phyloP scores from a whole-genome alignment of 2,113 vertebrate genomes.

The Phyllostomus hastatus region DNA sequence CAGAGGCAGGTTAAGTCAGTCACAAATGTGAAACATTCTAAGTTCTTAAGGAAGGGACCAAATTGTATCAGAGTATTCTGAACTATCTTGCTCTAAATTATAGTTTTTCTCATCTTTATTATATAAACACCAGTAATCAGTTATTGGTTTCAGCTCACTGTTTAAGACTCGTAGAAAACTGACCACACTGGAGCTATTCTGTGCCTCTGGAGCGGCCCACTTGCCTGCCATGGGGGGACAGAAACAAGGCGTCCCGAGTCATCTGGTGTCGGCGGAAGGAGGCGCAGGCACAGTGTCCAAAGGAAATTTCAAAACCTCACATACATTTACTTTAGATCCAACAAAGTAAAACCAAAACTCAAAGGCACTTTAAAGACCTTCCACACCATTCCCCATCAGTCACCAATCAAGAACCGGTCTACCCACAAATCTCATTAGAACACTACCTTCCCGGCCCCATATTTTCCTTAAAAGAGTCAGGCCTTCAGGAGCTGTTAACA shows the following conservation, averaged over 20 bases:
- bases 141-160: background rate
- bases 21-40: background rate
- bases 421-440: background rate
- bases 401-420: background rate
- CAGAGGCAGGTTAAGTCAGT: background rate
- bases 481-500: background rate
- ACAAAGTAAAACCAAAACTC: background rate
- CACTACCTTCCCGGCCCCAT: background rate
- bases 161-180: background rate
- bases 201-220: background rate
- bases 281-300: background rate
- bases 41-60: background rate
- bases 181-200: background rate
- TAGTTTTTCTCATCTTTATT: background rate
- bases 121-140: background rate
- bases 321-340: background rate
- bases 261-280: background rate
- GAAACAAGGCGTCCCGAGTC: background rate
- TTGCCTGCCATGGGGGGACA: background rate
- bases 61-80: background rate
- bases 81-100: slow-evolving; percentile 21
- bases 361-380: background rate
- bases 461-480: background rate
- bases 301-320: background rate
- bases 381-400: background rate